Percentiles rank a stretch among this genome's conserved stretches.
Evolutionary conservation across 2,113 vertebrate species (phyloP).

Genomic region (Gadus macrocephalus): DNA sequence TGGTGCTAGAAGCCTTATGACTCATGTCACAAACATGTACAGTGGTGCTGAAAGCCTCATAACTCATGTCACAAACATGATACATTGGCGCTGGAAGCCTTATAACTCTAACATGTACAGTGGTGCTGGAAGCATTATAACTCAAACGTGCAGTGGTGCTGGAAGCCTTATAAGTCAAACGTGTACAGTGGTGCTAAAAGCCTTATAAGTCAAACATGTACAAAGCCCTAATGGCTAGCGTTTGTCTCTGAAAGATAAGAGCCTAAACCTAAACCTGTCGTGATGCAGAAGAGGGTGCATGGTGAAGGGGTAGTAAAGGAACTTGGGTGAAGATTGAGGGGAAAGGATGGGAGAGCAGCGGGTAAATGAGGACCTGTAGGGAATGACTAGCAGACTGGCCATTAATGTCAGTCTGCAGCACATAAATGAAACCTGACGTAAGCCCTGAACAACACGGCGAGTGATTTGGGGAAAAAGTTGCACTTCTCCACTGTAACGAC

Average conservation of each 20-base stretch:
- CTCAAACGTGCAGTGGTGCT: no score
- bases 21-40: no score
- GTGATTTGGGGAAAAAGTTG: conserved; percentile 29
- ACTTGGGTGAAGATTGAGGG: no score
- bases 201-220: not conserved
- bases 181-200: no score
- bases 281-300: conserved; percentile 11
- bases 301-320: no score
- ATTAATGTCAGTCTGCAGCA: not conserved
- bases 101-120: not conserved
- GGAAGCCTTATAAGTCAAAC: no score
- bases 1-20: conserved; percentile 12
- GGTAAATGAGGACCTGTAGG: no score
- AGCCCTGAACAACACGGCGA: conserved; percentile 14
- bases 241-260: conserved; percentile 45
- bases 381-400: no score
- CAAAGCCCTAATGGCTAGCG: not conserved
- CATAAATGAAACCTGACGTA: conserved; percentile 18
- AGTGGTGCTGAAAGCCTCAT: no score
- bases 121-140: conserved; percentile 6
- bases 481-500: conserved; percentile 28
- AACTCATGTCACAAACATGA: not conserved
- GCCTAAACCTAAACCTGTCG: conserved; percentile 25
- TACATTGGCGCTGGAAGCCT: conserved; percentile 14
- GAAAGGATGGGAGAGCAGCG: no score